These are phyloP conservation scores for Scytalopus superciliaris DNA, from an alignment of 2,113 vertebrate genomes.

Conservation along the genomic window DNA sequence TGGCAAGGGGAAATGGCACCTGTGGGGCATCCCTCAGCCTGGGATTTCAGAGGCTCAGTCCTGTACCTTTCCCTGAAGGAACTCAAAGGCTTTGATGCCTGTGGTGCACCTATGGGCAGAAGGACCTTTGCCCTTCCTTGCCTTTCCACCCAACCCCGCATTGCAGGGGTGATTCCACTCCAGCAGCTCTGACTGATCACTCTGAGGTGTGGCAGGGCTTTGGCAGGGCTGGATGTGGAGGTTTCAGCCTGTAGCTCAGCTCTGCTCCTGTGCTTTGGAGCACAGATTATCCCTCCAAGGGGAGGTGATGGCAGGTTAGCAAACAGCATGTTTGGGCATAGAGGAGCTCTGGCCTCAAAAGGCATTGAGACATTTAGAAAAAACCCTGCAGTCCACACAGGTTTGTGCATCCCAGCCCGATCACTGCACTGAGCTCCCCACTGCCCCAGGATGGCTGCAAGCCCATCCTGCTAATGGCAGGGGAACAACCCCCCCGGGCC, in stretches of 20 bases:
- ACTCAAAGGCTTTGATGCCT: background rate
- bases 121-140: background rate
- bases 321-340: background rate
- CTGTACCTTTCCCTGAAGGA: background rate
- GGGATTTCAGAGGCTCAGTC: background rate
- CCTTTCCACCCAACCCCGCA: background rate
- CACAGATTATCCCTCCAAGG: background rate
- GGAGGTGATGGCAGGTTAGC: background rate
- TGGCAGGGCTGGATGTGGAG: background rate
- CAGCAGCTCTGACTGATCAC: background rate
- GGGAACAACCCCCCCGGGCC: background rate
- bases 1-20: background rate
- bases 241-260: fast-evolving
- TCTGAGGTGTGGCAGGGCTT: fast-evolving
- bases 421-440: fast-evolving
- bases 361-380: background rate
- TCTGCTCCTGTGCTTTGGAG: background rate
- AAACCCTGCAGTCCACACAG: background rate
- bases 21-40: background rate
- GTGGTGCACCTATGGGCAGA: background rate
- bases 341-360: background rate
- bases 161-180: background rate
- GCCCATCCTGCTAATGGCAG: background rate
- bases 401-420: background rate
- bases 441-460: fast-evolving